phyloP scores from a whole-genome alignment of 2,888 invertebrate genomes.

The Harmothoe impar region DNA sequence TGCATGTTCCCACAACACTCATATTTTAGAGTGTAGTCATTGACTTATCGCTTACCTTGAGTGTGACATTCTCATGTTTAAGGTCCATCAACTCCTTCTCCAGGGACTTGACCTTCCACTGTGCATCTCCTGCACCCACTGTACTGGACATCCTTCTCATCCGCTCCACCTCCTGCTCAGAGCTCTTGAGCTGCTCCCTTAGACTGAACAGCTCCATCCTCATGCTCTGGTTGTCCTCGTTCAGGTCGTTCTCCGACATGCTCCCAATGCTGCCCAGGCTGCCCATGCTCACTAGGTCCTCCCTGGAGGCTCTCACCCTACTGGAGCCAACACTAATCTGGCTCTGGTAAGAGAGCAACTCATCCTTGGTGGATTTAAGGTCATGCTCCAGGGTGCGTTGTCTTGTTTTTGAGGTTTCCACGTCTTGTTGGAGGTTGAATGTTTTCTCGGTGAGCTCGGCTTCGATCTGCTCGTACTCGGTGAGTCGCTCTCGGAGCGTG shows the following conservation, averaged over 20 bases:
- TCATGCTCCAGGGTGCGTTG: not conserved
- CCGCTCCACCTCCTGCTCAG: constrained; percentile 49
- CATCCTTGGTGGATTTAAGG: not conserved
- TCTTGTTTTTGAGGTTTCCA: not conserved
- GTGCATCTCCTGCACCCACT: not conserved
- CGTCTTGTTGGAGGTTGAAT: constrained; percentile 42
- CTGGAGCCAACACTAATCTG: constrained; percentile 12
- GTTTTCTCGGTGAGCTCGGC: constrained; percentile 28
- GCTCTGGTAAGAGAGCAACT: not conserved
- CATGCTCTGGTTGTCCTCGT: constrained; percentile 54
- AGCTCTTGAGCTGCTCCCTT: constrained; percentile 47
- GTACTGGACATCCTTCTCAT: not conserved
- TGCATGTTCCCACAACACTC: too few relatives aligned
- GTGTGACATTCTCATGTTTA: constrained; percentile 56
- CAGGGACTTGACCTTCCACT: constrained; percentile 48
- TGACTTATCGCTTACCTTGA: constrained; percentile 3
- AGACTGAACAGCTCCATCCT: constrained; percentile 53
- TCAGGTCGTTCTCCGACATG: constrained; percentile 39
- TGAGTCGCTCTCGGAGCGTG: constrained; percentile 22
- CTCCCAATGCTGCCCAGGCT: constrained; percentile 16
- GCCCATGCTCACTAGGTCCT: constrained; percentile 54
- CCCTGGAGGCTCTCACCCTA: not conserved
- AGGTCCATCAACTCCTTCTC: constrained; percentile 58
- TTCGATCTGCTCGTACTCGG: constrained; percentile 52
- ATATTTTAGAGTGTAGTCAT: too few relatives aligned